phyloP scores from a whole-genome alignment of 35 echinoderm and acorn worm genomes.

The Apostichopus californicus region DNA sequence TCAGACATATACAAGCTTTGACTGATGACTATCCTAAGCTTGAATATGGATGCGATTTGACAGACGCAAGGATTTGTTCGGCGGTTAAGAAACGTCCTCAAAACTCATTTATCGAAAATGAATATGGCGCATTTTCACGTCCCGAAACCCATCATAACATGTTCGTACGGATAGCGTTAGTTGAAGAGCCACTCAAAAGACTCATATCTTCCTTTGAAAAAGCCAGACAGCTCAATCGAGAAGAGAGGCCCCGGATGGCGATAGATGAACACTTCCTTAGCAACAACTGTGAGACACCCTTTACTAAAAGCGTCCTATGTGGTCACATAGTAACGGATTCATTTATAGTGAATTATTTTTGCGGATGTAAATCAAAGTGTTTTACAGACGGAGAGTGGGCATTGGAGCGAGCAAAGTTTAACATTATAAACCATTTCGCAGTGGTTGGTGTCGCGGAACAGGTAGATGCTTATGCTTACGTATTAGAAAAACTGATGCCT shows the following conservation, averaged over 20 bases:
- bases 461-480: conserved; percentile 1
- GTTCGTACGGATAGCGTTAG: conserved; percentile 30
- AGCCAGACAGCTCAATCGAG: background rate
- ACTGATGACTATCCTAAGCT: background rate
- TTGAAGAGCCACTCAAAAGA: conserved; percentile 2
- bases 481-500: conserved; percentile 36
- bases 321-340: conserved; percentile 3
- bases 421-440: conserved; percentile 34
- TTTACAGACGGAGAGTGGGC: conserved; percentile 34
- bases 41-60: conserved; percentile 28
- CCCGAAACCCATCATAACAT: conserved; percentile 1
- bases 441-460: conserved; percentile 35
- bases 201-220: background rate
- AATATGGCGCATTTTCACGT: background rate
- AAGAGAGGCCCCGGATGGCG: background rate
- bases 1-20: background rate
- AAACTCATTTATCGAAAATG: conserved; percentile 28
- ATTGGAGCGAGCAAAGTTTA: conserved; percentile 22
- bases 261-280: background rate
- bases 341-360: conserved; percentile 44
- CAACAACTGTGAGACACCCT: background rate
- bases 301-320: background rate
- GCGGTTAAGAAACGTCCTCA: conserved; percentile 13
- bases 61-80: background rate
- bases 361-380: conserved; percentile 32